A percentile compares a stretch with the other conserved stretches of the same genome.
These are phyloP conservation scores for Girardia tigrina DNA, from an alignment of 2,888 invertebrate genomes.

Conservation along the genomic window DNA sequence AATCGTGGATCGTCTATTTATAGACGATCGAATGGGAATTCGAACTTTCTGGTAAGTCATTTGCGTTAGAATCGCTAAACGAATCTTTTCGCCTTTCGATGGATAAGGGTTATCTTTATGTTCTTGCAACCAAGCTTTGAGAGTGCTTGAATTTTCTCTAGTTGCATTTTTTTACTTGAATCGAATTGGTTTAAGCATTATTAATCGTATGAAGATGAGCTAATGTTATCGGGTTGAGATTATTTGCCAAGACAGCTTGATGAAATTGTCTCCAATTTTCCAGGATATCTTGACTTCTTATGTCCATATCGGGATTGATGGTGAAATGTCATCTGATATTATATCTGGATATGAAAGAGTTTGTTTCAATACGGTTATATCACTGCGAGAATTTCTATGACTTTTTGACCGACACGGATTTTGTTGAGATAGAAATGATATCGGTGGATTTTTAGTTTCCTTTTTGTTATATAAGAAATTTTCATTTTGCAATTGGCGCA, in stretches of 20 bases:
- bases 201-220: constrained; percentile 14
- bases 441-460: too few relatives aligned
- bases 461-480: too few relatives aligned
- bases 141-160: not conserved
- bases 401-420: too few relatives aligned
- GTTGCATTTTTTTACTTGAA: constrained; percentile 13
- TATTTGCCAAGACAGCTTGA: not conserved
- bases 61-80: not conserved
- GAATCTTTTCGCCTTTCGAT: constrained; percentile 17
- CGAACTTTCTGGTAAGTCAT: too few relatives aligned
- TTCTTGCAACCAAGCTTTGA: constrained; percentile 4
- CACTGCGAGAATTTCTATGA: too few relatives aligned
- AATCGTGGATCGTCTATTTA: too few relatives aligned
- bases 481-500: too few relatives aligned
- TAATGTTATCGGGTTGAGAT: not conserved
- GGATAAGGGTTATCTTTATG: constrained; percentile 5
- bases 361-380: constrained; percentile 16
- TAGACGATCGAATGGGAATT: too few relatives aligned
- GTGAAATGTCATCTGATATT: not conserved
- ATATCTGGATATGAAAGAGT: constrained; percentile 13
- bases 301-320: too few relatives aligned
- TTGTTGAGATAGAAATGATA: too few relatives aligned
- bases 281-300: not conserved
- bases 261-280: constrained; percentile 19
- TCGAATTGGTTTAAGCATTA: not conserved